These are phyloP conservation scores for Zophobas morio DNA, from an alignment of 1,140 invertebrate species.

Conservation along the genomic window DNA sequence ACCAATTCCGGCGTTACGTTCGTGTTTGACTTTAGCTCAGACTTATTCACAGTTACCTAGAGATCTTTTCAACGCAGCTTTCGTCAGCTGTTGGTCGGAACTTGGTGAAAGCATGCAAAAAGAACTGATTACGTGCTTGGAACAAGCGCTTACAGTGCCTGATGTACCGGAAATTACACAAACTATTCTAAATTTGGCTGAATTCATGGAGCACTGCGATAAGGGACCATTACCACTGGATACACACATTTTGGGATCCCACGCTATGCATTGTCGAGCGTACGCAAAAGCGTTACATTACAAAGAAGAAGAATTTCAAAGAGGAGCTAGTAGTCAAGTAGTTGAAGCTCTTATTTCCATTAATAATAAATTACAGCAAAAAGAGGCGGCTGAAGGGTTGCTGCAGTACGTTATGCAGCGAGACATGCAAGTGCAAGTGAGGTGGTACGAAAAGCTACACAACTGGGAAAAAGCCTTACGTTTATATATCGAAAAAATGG, in stretches of 20 bases:
- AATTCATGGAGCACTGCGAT: conserved; percentile 99
- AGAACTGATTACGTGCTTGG: conserved; percentile 89
- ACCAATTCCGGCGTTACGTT: conserved; percentile 91
- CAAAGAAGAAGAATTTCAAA: conserved; percentile 96
- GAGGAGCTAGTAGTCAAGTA: conserved; percentile 75
- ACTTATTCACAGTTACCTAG: conserved; percentile 94
- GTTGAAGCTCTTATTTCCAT: conserved; percentile 96
- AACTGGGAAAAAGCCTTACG: conserved; percentile 97
- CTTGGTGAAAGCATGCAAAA: conserved; percentile 85
- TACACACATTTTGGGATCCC: conserved; percentile 83
- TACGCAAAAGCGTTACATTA: conserved; percentile 98
- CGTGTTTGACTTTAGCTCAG: conserved; percentile 93
- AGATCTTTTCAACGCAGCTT: conserved; percentile 98
- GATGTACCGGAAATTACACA: conserved; percentile 98
- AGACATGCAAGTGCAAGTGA: conserved; percentile 88
- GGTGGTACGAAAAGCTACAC: conserved; percentile 99
- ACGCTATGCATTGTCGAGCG: conserved; percentile 86
- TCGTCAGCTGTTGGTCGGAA: conserved; percentile 99
- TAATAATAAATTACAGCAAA: conserved; percentile 98
- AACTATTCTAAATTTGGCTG: conserved; percentile 96
- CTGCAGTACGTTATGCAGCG: conserved; percentile 91
- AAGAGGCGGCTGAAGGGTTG: conserved; percentile 95
- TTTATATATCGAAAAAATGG: conserved; percentile 83
- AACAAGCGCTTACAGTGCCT: conserved; percentile 92
- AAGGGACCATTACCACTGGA: conserved; percentile 94